Evolutionary conservation across 2,113 vertebrate species (phyloP).

Genomic region (Phoenicopterus ruber): DNA sequence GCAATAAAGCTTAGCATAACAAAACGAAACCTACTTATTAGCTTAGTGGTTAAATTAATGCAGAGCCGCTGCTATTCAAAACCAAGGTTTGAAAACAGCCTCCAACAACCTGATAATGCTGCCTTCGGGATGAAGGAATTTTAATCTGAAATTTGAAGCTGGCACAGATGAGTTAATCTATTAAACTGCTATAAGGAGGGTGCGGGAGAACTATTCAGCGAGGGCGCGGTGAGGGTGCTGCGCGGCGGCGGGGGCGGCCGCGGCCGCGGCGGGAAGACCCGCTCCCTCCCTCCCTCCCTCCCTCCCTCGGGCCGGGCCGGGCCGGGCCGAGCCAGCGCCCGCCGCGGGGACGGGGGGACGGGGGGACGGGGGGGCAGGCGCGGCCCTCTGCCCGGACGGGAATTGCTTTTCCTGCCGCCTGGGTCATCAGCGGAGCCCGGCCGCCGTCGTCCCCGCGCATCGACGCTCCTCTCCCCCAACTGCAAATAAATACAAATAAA

Average conservation of each 20-base stretch:
- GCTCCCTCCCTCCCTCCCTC: too few relatives aligned
- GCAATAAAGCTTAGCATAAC: slow-evolving; percentile 99
- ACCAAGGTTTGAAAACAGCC: slow-evolving; percentile 91
- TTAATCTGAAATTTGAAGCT: slow-evolving; percentile 85
- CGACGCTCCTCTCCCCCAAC: background rate
- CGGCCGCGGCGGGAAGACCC: too few relatives aligned
- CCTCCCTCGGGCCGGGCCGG: too few relatives aligned
- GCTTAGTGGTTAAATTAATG: slow-evolving; percentile 99
- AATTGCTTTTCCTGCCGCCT: background rate
- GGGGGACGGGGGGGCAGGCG: too few relatives aligned
- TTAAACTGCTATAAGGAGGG: slow-evolving; percentile 82
- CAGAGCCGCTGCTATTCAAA: slow-evolving; percentile 92
- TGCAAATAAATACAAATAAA: slow-evolving; percentile 31
- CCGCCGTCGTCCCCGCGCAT: background rate
- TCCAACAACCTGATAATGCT: slow-evolving; percentile 86
- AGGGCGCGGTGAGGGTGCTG: too few relatives aligned
- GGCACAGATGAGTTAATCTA: slow-evolving; percentile 87
- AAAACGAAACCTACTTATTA: slow-evolving; percentile 99
- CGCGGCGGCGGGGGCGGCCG: too few relatives aligned
- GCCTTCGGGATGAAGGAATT: slow-evolving; percentile 85
- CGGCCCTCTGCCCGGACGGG: background rate
- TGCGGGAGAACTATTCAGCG: slow-evolving; percentile 71
- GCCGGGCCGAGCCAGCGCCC: too few relatives aligned
- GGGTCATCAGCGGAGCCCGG: slow-evolving; percentile 17
- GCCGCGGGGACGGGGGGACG: too few relatives aligned